Base-by-base conservation (phyloP, 2,888 invertebrate species). In the Alloplasta piceator region DNA sequence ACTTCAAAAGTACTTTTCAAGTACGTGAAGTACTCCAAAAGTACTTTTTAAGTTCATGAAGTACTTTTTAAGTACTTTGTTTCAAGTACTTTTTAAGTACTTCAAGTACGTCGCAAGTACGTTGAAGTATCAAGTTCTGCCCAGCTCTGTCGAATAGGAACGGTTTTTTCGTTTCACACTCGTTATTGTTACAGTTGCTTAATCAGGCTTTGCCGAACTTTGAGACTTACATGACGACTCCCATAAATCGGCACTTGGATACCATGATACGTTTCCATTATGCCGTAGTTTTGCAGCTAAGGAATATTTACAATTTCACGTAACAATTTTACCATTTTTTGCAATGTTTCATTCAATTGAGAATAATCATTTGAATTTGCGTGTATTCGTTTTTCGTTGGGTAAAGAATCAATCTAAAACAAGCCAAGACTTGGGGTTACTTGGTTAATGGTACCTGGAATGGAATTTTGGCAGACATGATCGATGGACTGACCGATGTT, bases 401-500 rank as follows among this genome's bases (percentile, higher is more conserved):
- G 26, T 26, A 38, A 26, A 90, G 90, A 38, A 87, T 90, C 46
- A 86, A 89, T 76, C 70, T 90, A 66, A 80, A 80, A 60, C 82
- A 72, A 6, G 80, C 84, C 1, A 46, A 75, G 6, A 85, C 89
- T 5, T 90, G 90, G 90, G 90, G 90, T 12, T 89, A 88, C 46
- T 58, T 86, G 7, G 72, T 88, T 2, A 90, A 90, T 68, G 89
- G 90, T 0, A 84, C 87, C 6, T 90, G 86, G 64, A 86, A 86
- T 75, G 90, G 90, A 26, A 87, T 90, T 36, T 55, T 90, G 4
- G 89, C 87, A 0, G 88, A 89, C 12, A 88, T 90, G 87, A 61
- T 87, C 16, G 83, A 86, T 41, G 90, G 89, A 5, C 63, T 82
- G 82, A 93, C 94, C 0, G 96, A 96, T 87, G 93, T 96, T 68